Conservation (phyloP, 2,113 vertebrate genomes). For the Anser cygnoides region DNA sequence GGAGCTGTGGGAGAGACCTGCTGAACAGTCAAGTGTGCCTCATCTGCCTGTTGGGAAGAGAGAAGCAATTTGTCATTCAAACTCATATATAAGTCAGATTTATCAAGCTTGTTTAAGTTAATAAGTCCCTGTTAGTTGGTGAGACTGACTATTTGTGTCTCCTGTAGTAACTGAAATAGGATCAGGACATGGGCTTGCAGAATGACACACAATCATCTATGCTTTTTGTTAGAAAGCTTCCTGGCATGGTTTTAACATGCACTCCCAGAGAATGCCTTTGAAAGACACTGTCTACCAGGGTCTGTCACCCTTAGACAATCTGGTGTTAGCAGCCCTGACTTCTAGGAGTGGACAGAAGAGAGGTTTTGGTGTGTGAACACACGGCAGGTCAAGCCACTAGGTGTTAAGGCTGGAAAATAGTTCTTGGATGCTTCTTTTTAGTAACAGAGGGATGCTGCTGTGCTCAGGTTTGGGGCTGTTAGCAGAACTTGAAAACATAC, state of each 20-base stretch:
- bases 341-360: not conserved
- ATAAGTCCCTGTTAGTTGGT: not conserved
- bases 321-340: not conserved
- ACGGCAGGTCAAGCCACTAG: not conserved
- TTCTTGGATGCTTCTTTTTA: not conserved
- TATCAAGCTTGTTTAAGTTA: not conserved
- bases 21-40: not conserved
- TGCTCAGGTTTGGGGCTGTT: not conserved
- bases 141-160: not conserved
- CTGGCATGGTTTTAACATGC: not conserved
- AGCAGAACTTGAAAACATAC: not conserved
- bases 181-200: not conserved
- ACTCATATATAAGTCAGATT: not conserved
- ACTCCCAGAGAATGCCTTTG: not conserved
- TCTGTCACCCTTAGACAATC: not conserved
- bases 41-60: not conserved
- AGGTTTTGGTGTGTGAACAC: not conserved
- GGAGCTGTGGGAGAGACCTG: not conserved
- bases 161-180: not conserved
- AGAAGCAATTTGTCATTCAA: not conserved
- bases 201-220: not conserved
- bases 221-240: not conserved
- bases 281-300: accelerated
- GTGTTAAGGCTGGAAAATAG: not conserved
- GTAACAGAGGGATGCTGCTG: not conserved